Evolutionary conservation across 2,113 vertebrate species (phyloP), one percentile per base, ranked within the genome.

Genomic region (Miniopterus natalensis): DNA sequence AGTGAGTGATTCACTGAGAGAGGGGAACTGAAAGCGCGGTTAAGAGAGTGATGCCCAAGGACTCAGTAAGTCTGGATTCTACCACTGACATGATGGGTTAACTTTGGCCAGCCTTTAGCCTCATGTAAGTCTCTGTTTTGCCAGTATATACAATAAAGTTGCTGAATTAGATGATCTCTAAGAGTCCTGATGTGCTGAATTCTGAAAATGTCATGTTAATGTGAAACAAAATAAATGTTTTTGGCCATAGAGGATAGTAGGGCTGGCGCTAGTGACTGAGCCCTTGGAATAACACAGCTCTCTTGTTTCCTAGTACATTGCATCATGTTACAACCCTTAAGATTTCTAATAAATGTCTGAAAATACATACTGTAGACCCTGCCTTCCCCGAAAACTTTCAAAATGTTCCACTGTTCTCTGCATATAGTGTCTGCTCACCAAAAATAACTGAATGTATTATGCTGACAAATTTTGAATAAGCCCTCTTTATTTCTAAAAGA

Each of bases 381-480:
- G 45, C 42, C 80, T 93, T 40, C 36, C 20, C 5, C 23, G 8
- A 79, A 84, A 94, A 73, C 65, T 89, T 87, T 61, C 20, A 79
- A 84, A 94, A 73, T 59, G 83, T 87, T 55, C 27, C 36, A 42
- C 17, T 86, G 20, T 71, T 14, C 65, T 55, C 49, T 68, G n/a
- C 29, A 83, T 70, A 63, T 55, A 65, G 10, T 84, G 31, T 81
- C 73, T 88, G 31, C 14, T 90, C 68, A 88, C 29, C 51, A 31
- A 90, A 96, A 61, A 73, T 77, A 88, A 86, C 85, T 92, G 40
- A 73, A 51, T 93, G 17, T 81, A 81, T 59, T 88, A 45, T 53
- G 74, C 36, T 93, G 92, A 93, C 65, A 92, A 40, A 65, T 29
- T 79, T 88, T 74, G 49, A 95, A 92, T 88, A 65, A 79, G 85